These are phyloP conservation scores for Scomberomorus guttatus DNA, from an alignment of 2,797 vertebrate species.

Conservation along the genomic window DNA sequence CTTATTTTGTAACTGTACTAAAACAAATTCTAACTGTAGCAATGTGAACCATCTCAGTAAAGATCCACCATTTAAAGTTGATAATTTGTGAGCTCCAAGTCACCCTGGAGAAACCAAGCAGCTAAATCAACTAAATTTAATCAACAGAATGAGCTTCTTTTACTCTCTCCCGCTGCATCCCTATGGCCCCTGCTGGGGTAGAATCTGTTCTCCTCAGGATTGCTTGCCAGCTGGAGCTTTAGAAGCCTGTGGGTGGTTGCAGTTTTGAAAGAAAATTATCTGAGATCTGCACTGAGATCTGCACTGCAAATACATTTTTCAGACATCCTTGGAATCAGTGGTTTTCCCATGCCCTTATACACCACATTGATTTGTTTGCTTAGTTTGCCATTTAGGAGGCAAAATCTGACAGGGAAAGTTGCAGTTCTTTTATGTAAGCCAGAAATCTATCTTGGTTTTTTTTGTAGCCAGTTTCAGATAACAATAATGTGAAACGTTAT, in stretches of 20 bases:
- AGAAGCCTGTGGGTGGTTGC: conserved; percentile 83
- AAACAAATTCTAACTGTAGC: conserved; percentile 51
- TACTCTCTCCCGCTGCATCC: conserved; percentile 79
- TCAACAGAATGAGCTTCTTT: conserved; percentile 83
- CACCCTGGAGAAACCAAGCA: conserved; percentile 76
- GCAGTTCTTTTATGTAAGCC: conserved; percentile 34
- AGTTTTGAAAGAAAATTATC: conserved; percentile 83
- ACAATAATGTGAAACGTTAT: conserved; percentile 18
- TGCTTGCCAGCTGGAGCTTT: conserved; percentile 84
- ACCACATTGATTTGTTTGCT: conserved; percentile 65
- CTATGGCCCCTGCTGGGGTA: conserved; percentile 82
- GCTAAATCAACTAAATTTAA: conserved; percentile 85
- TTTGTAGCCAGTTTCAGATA: conserved; percentile 28
- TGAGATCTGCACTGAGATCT: conserved; percentile 78
- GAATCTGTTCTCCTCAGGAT: conserved; percentile 84
- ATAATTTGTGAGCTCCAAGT: conserved; percentile 77
- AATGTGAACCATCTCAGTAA: conserved; percentile 60
- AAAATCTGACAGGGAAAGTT: conserved; percentile 53
- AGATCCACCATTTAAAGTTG: conserved; percentile 77
- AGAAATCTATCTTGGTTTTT: conserved; percentile 30
- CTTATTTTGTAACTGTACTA: conserved; percentile 44
- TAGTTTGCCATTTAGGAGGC: conserved; percentile 69
- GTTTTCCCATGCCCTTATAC: conserved; percentile 69
- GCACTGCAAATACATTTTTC: conserved; percentile 76
- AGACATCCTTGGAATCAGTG: conserved; percentile 70